Conservation (phyloP, 2,113 vertebrate genomes). For the Catharus minimus region DNA sequence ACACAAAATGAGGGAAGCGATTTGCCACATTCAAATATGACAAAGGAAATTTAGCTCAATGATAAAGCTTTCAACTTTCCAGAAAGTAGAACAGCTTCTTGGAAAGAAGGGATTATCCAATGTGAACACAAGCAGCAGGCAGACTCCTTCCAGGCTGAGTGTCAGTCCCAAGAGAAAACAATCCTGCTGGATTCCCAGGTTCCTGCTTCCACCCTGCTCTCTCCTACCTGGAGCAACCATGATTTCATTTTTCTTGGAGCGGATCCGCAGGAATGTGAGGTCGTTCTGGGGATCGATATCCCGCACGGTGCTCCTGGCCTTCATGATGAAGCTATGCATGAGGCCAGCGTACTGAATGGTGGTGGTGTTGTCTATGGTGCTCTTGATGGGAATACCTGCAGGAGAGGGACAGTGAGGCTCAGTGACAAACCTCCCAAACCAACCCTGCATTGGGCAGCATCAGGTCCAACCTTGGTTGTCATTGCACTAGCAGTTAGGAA, state of each 20-base stretch:
- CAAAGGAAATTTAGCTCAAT: neutral
- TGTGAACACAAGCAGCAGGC: neutral
- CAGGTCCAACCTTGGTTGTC: fast-evolving
- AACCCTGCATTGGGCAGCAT: fast-evolving
- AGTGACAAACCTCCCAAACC: neutral
- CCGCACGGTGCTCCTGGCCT: slow-evolving; percentile 85
- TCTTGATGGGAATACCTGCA: slow-evolving; percentile 94
- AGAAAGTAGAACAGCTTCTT: neutral
- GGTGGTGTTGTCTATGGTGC: slow-evolving; percentile 89
- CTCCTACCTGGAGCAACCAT: slow-evolving; percentile 93
- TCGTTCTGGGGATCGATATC: slow-evolving; percentile 95
- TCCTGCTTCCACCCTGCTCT: neutral
- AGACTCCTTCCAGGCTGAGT: neutral
- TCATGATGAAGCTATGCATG: slow-evolving; percentile 92
- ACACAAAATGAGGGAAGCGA: neutral
- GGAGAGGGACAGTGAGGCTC: neutral
- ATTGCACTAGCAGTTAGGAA: neutral
- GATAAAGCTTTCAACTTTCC: neutral
- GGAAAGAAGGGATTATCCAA: neutral
- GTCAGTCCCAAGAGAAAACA: neutral
- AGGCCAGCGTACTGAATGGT: slow-evolving; percentile 90
- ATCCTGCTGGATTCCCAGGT: neutral
- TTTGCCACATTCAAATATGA: neutral
- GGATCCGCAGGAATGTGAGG: slow-evolving; percentile 91
- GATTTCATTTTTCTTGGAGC: slow-evolving; percentile 97